phyloP scores from a whole-genome alignment of 2,888 invertebrate genomes.

The Sphecodes monilicornis region DNA sequence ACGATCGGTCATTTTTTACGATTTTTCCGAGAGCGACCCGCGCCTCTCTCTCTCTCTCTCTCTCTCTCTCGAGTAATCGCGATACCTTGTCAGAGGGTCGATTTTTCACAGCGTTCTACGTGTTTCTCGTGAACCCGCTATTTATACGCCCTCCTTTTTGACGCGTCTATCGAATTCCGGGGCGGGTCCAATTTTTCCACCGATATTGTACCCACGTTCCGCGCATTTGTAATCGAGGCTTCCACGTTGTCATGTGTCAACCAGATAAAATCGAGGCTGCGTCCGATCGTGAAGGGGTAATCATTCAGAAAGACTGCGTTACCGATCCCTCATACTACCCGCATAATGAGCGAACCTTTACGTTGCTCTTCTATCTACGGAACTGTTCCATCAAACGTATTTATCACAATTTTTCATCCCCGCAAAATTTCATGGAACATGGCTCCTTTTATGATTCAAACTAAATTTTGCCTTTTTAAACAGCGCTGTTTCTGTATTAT shows the following conservation, averaged over 20 bases:
- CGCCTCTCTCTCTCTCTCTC: not conserved
- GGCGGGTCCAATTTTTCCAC: conserved; percentile 58
- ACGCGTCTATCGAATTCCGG: conserved; percentile 59
- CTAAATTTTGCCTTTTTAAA: not conserved
- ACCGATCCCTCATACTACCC: not conserved
- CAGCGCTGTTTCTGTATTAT: not conserved
- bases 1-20: conserved; percentile 48
- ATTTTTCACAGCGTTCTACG: conserved; percentile 44
- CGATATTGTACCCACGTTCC: conserved; percentile 50
- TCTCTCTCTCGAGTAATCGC: conserved; percentile 28
- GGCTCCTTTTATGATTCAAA: not conserved
- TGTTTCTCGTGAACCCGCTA: conserved; percentile 43
- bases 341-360: not conserved
- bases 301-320: not conserved
- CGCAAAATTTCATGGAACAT: not conserved
- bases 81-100: conserved; percentile 20
- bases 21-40: not conserved
- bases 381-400: not conserved
- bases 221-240: conserved; percentile 51
- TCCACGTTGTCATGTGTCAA: conserved; percentile 16
- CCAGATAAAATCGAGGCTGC: conserved; percentile 16
- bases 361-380: not conserved
- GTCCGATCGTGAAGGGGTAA: not conserved
- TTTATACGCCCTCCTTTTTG: conserved; percentile 58
- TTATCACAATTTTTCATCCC: not conserved